These are phyloP conservation scores for Thymelicus acteon DNA, from an alignment of 2,888 invertebrate genomes.

Conservation along the genomic window DNA sequence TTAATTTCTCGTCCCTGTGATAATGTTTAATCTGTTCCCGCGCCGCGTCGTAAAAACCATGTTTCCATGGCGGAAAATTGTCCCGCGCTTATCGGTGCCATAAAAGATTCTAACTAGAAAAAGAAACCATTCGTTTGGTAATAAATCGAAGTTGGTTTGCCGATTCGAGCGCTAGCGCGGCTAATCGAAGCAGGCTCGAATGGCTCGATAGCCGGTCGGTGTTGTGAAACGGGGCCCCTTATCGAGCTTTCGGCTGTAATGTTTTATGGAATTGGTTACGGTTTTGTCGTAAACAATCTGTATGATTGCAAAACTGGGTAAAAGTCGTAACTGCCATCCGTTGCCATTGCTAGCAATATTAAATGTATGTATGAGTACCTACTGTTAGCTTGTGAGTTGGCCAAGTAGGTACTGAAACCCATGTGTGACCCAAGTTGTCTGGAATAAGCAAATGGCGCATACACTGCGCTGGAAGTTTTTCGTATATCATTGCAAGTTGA, in stretches of 20 bases:
- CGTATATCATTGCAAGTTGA: too few relatives aligned
- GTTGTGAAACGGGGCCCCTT: slow-evolving; percentile 52
- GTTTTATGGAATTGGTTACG: slow-evolving; percentile 48
- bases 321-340: slow-evolving; percentile 24
- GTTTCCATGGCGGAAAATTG: slow-evolving; percentile 76
- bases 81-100: slow-evolving; percentile 66
- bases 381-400: not conserved
- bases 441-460: too few relatives aligned
- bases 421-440: too few relatives aligned
- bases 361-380: slow-evolving; percentile 7
- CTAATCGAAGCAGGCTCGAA: slow-evolving; percentile 43
- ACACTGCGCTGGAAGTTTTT: too few relatives aligned
- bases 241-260: slow-evolving; percentile 52
- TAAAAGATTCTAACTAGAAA: slow-evolving; percentile 63
- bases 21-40: slow-evolving; percentile 29
- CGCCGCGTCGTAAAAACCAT: slow-evolving; percentile 57
- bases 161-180: slow-evolving; percentile 37
- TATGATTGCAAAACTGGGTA: slow-evolving; percentile 39
- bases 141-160: slow-evolving; percentile 50
- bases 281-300: slow-evolving; percentile 40
- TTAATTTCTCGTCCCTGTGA: slow-evolving; percentile 13
- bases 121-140: slow-evolving; percentile 51
- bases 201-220: slow-evolving; percentile 2
- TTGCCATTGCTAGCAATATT: not conserved
- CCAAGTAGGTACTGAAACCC: too few relatives aligned